Conservation (phyloP, 2,113 vertebrate genomes). For the Axis porcinus region DNA sequence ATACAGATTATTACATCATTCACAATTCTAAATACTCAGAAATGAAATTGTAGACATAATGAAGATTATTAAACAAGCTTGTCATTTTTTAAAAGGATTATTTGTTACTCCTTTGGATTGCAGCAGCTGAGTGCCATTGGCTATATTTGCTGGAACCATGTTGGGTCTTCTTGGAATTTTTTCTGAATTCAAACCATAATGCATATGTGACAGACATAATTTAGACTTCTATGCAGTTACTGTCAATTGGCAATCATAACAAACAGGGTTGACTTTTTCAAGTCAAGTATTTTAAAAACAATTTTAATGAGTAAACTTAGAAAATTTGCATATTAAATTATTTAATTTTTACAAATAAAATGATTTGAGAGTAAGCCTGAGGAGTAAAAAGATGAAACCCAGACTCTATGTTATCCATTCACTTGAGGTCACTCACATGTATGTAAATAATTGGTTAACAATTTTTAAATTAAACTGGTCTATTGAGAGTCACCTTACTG, state of each 20-base stretch:
- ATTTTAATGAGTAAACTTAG: not conserved
- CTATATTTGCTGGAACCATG: not conserved
- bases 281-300: not conserved
- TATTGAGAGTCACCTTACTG: not conserved
- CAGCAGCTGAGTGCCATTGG: not conserved
- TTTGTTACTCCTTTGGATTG: not conserved
- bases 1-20: not conserved
- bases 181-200: not conserved
- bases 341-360: not conserved
- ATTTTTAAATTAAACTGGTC: not conserved
- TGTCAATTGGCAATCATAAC: not conserved
- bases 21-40: not conserved
- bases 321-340: not conserved
- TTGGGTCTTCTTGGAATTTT: not conserved
- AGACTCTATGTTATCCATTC: not conserved
- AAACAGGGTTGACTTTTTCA: not conserved
- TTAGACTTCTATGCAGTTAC: not conserved
- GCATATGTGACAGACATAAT: not conserved
- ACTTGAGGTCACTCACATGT: not conserved
- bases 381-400: not conserved
- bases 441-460: not conserved
- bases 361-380: not conserved
- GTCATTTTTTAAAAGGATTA: not conserved
- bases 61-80: not conserved
- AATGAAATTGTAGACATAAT: not conserved